Percentiles rank a stretch among this genome's conserved stretches.
phyloP scores from a whole-genome alignment of 2,797 vertebrate species.

The Halcyon badia region DNA sequence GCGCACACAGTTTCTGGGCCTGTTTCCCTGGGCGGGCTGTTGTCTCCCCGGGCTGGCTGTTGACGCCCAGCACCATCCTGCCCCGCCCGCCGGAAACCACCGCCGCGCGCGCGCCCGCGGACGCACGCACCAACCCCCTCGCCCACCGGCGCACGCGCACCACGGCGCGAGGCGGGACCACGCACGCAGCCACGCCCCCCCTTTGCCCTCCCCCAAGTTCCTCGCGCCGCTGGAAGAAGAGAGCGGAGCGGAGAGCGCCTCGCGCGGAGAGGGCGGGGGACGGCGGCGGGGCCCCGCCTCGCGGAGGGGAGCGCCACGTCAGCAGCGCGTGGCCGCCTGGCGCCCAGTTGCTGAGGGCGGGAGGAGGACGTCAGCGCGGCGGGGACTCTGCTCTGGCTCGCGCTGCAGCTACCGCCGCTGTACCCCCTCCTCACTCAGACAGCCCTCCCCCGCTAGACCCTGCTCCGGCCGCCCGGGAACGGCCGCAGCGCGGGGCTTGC shows the following conservation, averaged over 20 bases:
- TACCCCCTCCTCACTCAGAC: no score
- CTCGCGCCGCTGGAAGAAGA: no score
- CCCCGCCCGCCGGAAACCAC: neutral
- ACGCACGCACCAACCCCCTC: neutral
- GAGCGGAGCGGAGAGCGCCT: no score
- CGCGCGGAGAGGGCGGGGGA: neutral
- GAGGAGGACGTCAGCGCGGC: no score
- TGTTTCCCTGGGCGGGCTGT: no score
- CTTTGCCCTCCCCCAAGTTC: no score
- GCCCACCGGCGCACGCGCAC: neutral
- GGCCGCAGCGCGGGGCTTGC: neutral
- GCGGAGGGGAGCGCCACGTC: neutral
- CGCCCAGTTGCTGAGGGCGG: no score
- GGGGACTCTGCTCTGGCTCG: no score
- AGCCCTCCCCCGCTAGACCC: no score
- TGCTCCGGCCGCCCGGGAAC: neutral
- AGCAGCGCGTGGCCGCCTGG: neutral
- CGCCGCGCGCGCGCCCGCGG: no score
- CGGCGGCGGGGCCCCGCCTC: neutral
- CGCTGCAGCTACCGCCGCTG: neutral
- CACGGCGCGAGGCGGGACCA: neutral
- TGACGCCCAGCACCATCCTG: conserved; percentile 81
- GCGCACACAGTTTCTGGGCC: no score
- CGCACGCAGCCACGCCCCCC: neutral
- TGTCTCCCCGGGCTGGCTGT: no score